A percentile compares a stretch with the other conserved stretches of the same genome.
Evolutionary conservation across 2,888 invertebrate species (phyloP).

Genomic region (Cheilosia soror): DNA sequence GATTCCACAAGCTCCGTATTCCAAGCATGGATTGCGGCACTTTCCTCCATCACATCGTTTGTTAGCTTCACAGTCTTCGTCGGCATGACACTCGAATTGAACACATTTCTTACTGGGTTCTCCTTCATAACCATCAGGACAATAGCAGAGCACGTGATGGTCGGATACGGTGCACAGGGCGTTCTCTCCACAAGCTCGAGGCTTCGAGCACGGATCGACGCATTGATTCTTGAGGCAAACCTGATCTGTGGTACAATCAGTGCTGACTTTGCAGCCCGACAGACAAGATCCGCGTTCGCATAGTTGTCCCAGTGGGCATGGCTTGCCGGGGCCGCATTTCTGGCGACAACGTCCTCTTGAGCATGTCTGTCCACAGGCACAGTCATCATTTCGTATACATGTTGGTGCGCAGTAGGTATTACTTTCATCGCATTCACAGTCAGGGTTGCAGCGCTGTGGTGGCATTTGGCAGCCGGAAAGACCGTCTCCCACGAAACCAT

Average conservation of each 20-base stretch:
- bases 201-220: slow-evolving; percentile 88
- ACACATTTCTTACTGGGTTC: slow-evolving; percentile 91
- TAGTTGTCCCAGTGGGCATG: slow-evolving; percentile 90
- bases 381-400: slow-evolving; percentile 88
- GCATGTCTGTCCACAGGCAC: slow-evolving; percentile 93
- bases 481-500: slow-evolving; percentile 92
- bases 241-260: slow-evolving; percentile 91
- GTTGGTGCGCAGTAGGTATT: slow-evolving; percentile 89
- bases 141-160: slow-evolving; percentile 93
- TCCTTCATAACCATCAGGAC: slow-evolving; percentile 93
- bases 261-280: slow-evolving; percentile 91
- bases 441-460: slow-evolving; percentile 89
- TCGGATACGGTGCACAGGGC: slow-evolving; percentile 91
- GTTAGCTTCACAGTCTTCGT: slow-evolving; percentile 90
- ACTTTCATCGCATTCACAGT: slow-evolving; percentile 91
- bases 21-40: slow-evolving; percentile 93
- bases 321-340: slow-evolving; percentile 87
- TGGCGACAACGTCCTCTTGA: slow-evolving; percentile 89
- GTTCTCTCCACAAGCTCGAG: slow-evolving; percentile 90
- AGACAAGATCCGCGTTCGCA: slow-evolving; percentile 90
- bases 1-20: slow-evolving; percentile 90
- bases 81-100: slow-evolving; percentile 90
- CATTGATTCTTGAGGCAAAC: slow-evolving; percentile 90
- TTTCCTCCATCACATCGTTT: slow-evolving; percentile 90
- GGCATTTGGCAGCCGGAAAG: slow-evolving; percentile 90